phyloP scores from a whole-genome alignment of 2,113 vertebrate genomes.

The Urocolius indicus region DNA sequence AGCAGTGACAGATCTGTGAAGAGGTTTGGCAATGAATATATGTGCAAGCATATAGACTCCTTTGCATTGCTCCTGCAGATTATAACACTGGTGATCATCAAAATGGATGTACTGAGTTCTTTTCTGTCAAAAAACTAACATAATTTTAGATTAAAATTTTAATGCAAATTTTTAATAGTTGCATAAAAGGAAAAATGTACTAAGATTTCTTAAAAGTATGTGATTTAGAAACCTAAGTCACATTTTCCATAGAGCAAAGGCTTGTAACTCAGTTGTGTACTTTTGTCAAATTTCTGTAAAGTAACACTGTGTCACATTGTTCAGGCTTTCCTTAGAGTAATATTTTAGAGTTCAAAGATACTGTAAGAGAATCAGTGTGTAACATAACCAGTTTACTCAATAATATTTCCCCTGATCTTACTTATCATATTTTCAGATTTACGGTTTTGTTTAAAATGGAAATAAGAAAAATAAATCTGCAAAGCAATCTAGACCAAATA shows the following conservation, averaged over 20 bases:
- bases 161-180: background rate
- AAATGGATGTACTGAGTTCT: background rate
- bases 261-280: background rate
- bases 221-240: background rate
- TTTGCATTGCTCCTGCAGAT: background rate
- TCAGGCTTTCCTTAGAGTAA: background rate
- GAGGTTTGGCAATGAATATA: background rate
- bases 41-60: background rate
- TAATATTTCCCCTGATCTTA: background rate
- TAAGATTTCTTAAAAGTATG: background rate
- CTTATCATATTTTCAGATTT: background rate
- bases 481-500: background rate
- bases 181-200: background rate
- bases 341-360: background rate
- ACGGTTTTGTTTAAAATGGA: background rate
- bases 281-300: background rate
- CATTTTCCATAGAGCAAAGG: background rate
- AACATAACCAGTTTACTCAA: no score
- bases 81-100: background rate
- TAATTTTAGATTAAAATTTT: background rate
- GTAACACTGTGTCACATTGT: background rate
- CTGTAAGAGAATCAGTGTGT: no score
- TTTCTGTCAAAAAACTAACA: background rate
- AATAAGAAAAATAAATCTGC: background rate
- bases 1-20: background rate